Evolutionary conservation across 2,888 invertebrate species (phyloP).

Genomic region (Cheilosia pagana): DNA sequence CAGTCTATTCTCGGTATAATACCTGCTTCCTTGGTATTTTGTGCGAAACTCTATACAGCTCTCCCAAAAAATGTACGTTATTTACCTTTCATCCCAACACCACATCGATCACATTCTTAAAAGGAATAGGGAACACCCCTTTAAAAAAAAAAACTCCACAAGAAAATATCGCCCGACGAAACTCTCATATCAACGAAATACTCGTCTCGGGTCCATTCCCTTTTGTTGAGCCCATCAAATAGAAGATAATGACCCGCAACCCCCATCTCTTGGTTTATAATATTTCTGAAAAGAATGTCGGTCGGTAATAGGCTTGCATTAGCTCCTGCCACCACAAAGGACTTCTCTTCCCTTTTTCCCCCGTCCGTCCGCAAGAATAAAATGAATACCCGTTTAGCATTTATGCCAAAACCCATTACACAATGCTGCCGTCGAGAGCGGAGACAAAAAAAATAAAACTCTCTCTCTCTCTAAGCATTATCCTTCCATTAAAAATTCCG

Average conservation of each 20-base stretch:
- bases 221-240: no score
- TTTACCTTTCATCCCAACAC: no score
- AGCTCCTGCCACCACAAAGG: background rate
- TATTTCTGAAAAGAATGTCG: background rate
- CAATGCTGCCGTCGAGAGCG: constrained; percentile 5
- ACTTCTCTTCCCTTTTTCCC: background rate
- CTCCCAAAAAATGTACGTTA: no score
- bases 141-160: no score
- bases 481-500: constrained; percentile 60
- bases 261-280: background rate
- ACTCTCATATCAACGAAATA: no score
- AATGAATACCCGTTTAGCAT: constrained; percentile 6
- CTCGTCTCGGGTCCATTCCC: no score
- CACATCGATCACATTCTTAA: no score
- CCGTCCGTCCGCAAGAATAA: background rate
- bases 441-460: constrained; percentile 17
- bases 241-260: background rate
- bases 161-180: no score
- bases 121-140: no score
- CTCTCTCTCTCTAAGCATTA: constrained; percentile 32
- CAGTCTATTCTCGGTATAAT: no score
- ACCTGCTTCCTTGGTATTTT: no score
- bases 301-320: constrained; percentile 6
- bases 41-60: no score
- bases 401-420: constrained; percentile 29